phyloP scores from a whole-genome alignment of 2,888 invertebrate genomes.

The Volucella bombylans region DNA sequence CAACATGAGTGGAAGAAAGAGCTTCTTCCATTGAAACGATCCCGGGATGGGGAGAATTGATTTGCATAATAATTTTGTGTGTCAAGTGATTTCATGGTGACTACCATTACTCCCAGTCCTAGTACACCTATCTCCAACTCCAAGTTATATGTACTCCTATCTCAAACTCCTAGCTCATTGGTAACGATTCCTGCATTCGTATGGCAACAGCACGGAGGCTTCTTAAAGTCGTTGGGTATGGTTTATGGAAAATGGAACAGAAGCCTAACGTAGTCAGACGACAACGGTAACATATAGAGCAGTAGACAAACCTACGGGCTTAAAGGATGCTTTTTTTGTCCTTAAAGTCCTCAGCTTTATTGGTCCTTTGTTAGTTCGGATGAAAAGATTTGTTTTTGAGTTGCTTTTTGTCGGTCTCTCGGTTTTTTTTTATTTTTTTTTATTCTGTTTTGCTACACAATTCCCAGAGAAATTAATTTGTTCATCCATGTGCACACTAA shows the following conservation, averaged over 20 bases:
- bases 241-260: constrained; percentile 32
- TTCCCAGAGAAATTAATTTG: constrained; percentile 66
- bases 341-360: constrained; percentile 55
- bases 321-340: constrained; percentile 32
- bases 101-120: not conserved
- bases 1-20: constrained; percentile 3
- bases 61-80: constrained; percentile 70
- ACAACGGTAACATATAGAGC: constrained; percentile 19
- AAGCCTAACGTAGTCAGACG: constrained; percentile 50
- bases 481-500: constrained; percentile 66
- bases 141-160: constrained; percentile 24
- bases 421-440: not conserved
- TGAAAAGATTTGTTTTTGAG: constrained; percentile 10
- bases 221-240: constrained; percentile 20
- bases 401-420: constrained; percentile 2
- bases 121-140: constrained; percentile 32
- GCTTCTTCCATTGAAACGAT: constrained; percentile 1
- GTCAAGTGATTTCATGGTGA: constrained; percentile 64
- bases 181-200: constrained; percentile 2
- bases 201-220: not conserved
- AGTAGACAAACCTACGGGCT: constrained; percentile 30
- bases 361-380: constrained; percentile 46
- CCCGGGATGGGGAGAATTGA: constrained; percentile 54
- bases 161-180: constrained; percentile 17
- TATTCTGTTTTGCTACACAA: constrained; percentile 26